Evolutionary conservation across 23 tunicate genomes (phyloP), one percentile per base, ranked within the genome.

Genomic region (Corella eumyota): DNA sequence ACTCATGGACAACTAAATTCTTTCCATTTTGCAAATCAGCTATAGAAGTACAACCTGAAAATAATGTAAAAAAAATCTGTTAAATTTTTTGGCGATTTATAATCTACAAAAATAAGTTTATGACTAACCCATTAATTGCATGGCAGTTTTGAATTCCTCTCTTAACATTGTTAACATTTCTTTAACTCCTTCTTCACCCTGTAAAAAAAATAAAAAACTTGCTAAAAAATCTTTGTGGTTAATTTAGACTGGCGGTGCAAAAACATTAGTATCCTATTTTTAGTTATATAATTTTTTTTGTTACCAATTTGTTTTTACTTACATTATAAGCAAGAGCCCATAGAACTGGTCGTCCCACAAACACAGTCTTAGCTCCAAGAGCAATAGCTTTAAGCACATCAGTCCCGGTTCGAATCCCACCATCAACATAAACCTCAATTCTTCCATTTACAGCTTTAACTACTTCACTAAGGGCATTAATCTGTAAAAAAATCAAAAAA

Each of bases 281-380:
- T n/a, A n/a, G n/a, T n/a, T n/a, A n/a, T n/a, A n/a, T n/a, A n/a
- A n/a, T n/a, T n/a, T n/a, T n/a, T n/a, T n/a, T n/a, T n/a, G n/a
- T n/a, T n/a, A n/a, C n/a, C n/a, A n/a, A n/a, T n/a, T n/a, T n/a
- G n/a, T n/a, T n/a, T n/a, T n/a, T n/a, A 64, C 63, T 55, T 25
- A 78, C 91, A 32, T 71, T 69, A 56, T 60, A 81, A 32, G 80
- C 68, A 17, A 81, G 70, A 19, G 80, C 91, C 91, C 91, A 81
- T 26, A 81, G 21, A 1, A 65, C 69, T 9, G 91, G 91, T 58
- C 91, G 35, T 5, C 91, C 91, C 35, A 81, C 60, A 34, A 81
- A 81, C 22, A 81, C 91, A 9, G 91, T 80, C 56, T 32, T 66
- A 2, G 91, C 91, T 7, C 91, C 91, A 26, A 81, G 69, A 34